A percentile compares a stretch with the other conserved stretches of the same genome.
phyloP scores from a whole-genome alignment of 2,113 vertebrate genomes.

The Platichthys stellatus region DNA sequence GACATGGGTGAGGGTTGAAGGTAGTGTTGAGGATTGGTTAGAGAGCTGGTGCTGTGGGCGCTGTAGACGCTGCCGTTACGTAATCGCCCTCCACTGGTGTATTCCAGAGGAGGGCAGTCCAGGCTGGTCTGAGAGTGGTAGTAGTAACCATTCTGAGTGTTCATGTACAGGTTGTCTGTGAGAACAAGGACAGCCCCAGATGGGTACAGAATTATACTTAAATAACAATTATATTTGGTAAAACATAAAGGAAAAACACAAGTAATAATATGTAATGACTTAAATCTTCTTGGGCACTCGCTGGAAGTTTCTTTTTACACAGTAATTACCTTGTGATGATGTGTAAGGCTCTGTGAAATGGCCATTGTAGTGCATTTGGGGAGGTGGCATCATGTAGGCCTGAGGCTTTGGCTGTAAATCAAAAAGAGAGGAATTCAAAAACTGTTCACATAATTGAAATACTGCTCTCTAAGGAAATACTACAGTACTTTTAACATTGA shows the following conservation, averaged over 20 bases:
- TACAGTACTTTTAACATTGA: slow-evolving; percentile 1
- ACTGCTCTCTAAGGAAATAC: not conserved
- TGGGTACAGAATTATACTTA: slow-evolving; percentile 19
- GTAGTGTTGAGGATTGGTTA: slow-evolving; percentile 94
- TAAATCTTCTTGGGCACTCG: too few species aligned
- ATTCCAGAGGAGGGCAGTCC: slow-evolving; percentile 90
- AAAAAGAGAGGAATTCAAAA: slow-evolving; percentile 49
- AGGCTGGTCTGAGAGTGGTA: slow-evolving; percentile 97
- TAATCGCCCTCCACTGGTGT: slow-evolving; percentile 85
- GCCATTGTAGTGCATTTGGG: slow-evolving; percentile 95
- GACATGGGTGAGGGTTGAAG: slow-evolving; percentile 96
- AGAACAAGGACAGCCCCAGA: slow-evolving; percentile 30
- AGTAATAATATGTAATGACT: not conserved
- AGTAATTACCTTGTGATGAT: slow-evolving; percentile 91
- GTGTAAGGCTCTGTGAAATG: slow-evolving; percentile 93
- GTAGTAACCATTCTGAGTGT: slow-evolving; percentile 94
- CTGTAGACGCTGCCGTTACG: slow-evolving; percentile 98
- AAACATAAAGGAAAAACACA: not conserved
- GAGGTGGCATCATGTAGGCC: slow-evolving; percentile 91
- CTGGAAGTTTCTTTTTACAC: not conserved
- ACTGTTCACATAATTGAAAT: slow-evolving; percentile 12
- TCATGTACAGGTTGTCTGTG: slow-evolving; percentile 95
- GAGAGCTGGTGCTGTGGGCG: slow-evolving; percentile 95
- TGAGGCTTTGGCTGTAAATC: slow-evolving; percentile 89
- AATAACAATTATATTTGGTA: not conserved